Conservation (phyloP, 2,113 vertebrate genomes). For the Zingel zingel region DNA sequence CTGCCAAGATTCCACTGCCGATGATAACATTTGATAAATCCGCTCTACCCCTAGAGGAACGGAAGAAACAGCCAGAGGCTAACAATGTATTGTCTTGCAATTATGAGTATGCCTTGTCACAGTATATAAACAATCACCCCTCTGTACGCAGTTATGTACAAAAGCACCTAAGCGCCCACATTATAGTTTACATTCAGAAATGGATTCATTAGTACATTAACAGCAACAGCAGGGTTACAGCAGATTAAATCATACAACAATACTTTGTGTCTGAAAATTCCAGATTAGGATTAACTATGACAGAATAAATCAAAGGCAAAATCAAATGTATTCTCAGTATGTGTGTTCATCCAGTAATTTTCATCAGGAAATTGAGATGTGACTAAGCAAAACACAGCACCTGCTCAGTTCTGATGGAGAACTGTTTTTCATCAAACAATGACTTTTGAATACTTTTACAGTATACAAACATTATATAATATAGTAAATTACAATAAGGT, state of each 20-base stretch:
- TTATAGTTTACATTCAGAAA: conserved; percentile 18
- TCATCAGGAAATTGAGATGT: neutral
- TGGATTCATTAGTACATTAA: conserved; percentile 18
- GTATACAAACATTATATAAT: neutral
- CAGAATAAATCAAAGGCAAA: neutral
- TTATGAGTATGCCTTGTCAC: conserved; percentile 33
- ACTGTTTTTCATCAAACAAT: neutral
- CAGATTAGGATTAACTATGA: conserved; percentile 18
- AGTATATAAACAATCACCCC: conserved; percentile 3
- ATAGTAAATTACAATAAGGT: too few relatives aligned
- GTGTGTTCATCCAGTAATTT: neutral
- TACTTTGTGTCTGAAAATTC: neutral
- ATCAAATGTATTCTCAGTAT: neutral
- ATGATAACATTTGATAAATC: conserved; percentile 65
- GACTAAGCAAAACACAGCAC: neutral
- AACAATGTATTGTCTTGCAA: conserved; percentile 46
- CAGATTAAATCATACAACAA: conserved; percentile 22
- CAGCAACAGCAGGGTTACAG: neutral
- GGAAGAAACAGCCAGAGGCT: conserved; percentile 40
- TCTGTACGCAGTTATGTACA: neutral
- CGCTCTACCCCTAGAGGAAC: conserved; percentile 17
- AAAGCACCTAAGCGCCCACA: conserved; percentile 15
- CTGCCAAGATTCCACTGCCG: conserved; percentile 38
- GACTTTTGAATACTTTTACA: neutral
- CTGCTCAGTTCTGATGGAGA: too few relatives aligned